Evolutionary conservation across 2,113 vertebrate species (phyloP).

Genomic region (Embiotoca jacksoni): DNA sequence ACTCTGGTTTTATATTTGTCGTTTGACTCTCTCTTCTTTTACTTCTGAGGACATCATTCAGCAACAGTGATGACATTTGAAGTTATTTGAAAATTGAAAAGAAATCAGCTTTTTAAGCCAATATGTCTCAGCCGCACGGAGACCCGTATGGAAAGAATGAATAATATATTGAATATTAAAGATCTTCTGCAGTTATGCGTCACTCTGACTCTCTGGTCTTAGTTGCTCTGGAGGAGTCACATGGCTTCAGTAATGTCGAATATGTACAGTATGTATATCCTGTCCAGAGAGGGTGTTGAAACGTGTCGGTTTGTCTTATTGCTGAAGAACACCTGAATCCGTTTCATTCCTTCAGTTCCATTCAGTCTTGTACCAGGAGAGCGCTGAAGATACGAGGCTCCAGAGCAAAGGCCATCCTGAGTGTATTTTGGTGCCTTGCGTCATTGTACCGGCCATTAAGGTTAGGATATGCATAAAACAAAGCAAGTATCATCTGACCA

Average conservation of each 20-base stretch:
- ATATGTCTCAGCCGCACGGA: constrained; percentile 3
- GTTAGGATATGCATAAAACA: neutral
- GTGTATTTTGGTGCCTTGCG: too few relatives aligned
- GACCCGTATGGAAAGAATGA: constrained; percentile 12
- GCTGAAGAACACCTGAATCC: neutral
- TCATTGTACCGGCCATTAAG: neutral
- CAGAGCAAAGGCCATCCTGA: too few relatives aligned
- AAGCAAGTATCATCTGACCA: neutral
- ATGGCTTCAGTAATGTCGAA: neutral
- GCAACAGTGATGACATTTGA: constrained; percentile 1
- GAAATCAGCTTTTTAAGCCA: constrained; percentile 7
- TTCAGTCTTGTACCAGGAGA: too few relatives aligned
- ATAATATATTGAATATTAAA: constrained; percentile 16
- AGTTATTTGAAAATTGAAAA: constrained; percentile 17
- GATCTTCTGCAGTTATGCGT: neutral
- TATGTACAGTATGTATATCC: neutral
- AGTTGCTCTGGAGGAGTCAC: too few relatives aligned
- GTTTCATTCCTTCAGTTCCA: neutral
- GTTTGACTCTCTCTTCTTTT: neutral
- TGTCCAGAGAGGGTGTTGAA: neutral
- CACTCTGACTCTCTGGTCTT: constrained; percentile 3
- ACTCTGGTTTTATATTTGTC: neutral
- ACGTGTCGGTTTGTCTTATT: neutral
- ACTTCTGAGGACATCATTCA: neutral
- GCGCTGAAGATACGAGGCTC: too few relatives aligned